Base-by-base conservation (phyloP, 1,140 invertebrate species). In the Papilio aristodemus region DNA sequence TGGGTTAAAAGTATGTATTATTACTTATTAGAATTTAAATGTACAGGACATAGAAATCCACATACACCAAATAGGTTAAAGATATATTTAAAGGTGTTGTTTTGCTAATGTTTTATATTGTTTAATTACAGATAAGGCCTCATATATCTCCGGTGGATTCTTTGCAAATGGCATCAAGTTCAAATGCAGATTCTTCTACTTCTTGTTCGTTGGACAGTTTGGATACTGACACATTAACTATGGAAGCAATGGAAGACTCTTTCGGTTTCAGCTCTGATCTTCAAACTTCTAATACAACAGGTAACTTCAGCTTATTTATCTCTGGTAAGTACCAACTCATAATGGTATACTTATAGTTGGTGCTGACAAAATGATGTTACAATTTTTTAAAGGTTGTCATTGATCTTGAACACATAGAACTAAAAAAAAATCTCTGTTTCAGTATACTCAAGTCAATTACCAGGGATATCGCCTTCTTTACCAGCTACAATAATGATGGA, bases 1-100 rank as follows among this genome's bases (percentile, higher is more conserved):
- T 90, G 96, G 95, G 63, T 93, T 95, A 76, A 97, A 97, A 93
- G 95, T 96, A 93, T 60, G 17, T 25, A 66, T 41, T 54, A 39
- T 58, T 68, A 41, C 10, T 66, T 67, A 13, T n/a, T n/a, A n/a
- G n/a, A 62, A 67, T 19, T 46, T 19, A n/a, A n/a, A n/a, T n/a
- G n/a, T n/a, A n/a, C 7, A 46, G 17, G 43, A 19, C 1, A 46
- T 0, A 41, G 32, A 37, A 32, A 32, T 39, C 36, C 11, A n/a
- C n/a, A n/a, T n/a, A n/a, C n/a, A n/a, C n/a, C n/a, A n/a, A n/a
- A n/a, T n/a, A n/a, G n/a, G n/a, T n/a, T n/a, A n/a, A n/a, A n/a
- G n/a, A n/a, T n/a, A n/a, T n/a, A n/a, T n/a, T 43, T 14, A 69
- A 14, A 69, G 19, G 17, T 62, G n/a, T 38, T 66, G 9, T 41